A percentile compares a stretch with the other conserved stretches of the same genome.
Evolutionary conservation across 2,888 invertebrate species (phyloP).

Genomic region (Agrochola circellaris): DNA sequence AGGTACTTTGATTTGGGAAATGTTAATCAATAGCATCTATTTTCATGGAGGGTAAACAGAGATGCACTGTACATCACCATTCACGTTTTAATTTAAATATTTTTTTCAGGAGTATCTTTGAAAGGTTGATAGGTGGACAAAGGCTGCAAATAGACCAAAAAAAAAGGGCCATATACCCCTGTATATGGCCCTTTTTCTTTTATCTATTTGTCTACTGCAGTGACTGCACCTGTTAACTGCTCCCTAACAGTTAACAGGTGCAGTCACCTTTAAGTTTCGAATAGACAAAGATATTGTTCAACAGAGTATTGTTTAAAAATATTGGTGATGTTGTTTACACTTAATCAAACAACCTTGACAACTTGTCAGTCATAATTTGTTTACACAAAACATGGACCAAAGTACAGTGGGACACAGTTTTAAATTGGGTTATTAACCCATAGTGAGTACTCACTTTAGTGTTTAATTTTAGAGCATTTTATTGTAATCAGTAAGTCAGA

Average conservation of each 20-base stretch:
- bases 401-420: conserved; percentile 17
- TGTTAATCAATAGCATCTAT: not conserved
- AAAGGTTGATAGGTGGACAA: not conserved
- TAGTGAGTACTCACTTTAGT: not conserved
- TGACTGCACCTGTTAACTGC: too few species aligned
- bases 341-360: conserved; percentile 21
- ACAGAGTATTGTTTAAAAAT: conserved; percentile 4
- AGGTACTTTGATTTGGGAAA: not conserved
- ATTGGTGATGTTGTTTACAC: conserved; percentile 12
- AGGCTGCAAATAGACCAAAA: not conserved
- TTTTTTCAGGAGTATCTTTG: not conserved
- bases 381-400: conserved; percentile 19
- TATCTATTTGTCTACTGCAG: too few species aligned
- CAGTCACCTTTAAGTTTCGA: not conserved
- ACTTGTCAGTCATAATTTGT: conserved; percentile 23
- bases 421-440: conserved; percentile 1
- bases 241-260: too few species aligned
- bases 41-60: not conserved
- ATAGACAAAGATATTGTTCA: not conserved
- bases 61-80: not conserved
- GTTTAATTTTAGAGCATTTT: not conserved
- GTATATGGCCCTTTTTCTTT: too few species aligned
- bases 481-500: not conserved
- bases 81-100: not conserved
- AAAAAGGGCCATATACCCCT: too few species aligned